Base-by-base conservation (phyloP, 2,888 invertebrate species). In the Agriopis aurantiaria region DNA sequence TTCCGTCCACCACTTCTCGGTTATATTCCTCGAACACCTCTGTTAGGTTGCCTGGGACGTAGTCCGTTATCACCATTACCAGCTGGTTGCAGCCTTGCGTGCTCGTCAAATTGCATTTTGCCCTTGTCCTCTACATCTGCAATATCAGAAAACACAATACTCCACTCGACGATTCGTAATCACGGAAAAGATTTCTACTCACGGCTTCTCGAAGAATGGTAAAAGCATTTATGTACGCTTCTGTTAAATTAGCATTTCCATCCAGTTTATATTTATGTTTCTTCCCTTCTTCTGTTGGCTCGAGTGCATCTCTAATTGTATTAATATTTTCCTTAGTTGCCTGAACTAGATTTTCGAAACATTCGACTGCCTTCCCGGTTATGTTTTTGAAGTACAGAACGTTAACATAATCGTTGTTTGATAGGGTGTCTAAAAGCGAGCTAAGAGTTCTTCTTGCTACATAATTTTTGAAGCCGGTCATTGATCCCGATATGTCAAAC, bases 341-440 rank as follows among this genome's bases (percentile, higher is more conserved):
- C 92, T 98, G 97, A 8, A 99, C 97, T 14, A 99, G 91, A 65
- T 96, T 96, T 56, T 96, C 95, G 86, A 98, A 99, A 89, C 99
- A 99, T 0, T 96, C 95, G 41, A 99, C 97, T 7, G 98, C 95
- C 80, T 97, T 97, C 8, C 95, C 87, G 0, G 97, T 96, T 0
- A 91, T 95, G 53, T 96, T 96, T 78, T 98, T 97, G 81, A 97
- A 97, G 85, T 96, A 96, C 80, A 98, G 96, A 43, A 99, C 97
- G 82, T 99, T 99, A 68, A 99, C 97, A 87, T 97, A 99, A 90
- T 99, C 99, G 88, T 99, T 99, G 86, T 99, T 99, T 8, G 98
- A 99, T 60, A 99, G 96, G 0, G 99, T 99, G 73, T 98, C 98
- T 80, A 99, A 90, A 71, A 99, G 96, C 52, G 97, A 97, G 69